Evolutionary conservation across 2,888 invertebrate species (phyloP), one percentile per base, ranked within the genome.

Genomic region (Ornithoptera priamus): DNA sequence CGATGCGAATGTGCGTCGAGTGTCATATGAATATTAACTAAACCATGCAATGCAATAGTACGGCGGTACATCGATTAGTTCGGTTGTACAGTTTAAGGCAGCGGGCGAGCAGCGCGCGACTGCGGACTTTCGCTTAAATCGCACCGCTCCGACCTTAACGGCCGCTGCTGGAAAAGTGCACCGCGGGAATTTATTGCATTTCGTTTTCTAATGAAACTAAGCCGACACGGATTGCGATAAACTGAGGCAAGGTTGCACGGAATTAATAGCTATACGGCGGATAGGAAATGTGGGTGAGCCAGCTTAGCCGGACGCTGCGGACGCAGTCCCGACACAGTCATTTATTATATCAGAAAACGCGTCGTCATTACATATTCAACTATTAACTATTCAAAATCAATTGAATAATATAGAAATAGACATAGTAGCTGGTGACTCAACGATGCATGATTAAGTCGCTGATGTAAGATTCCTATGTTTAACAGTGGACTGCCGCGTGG

Each of bases 131-230:
- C 57, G 42, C 46, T 22, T 60, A 39, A 17, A 39, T n/a, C 36
- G 20, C 53, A 8, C n/a, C 22, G 22, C 30, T 50, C 46, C 56
- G 65, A 62, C 69, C 59, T 66, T 66, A 36, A 24, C 22, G 46
- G 15, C 20, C 42, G 56, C 22, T 39, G 36, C 39, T 61, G 65
- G 66, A 50, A 50, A 24, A 39, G 60, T 61, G 69, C 69, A 62
- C 42, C 64, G 61, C 61, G 57, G 46, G 50, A 50, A 70, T 70
- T 66, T 70, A 70, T 66, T 70, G 62, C 59, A 70, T 42, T 62
- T 70, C 46, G 65, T 69, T 69, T 61, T 65, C 53, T 61, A 53
- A 68, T 65, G 46, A 66, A 39, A 57, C 65, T 69, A 62, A 62
- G 66, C 62, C 62, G 69, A 59, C 66, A 46, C 46, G 36, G 22